Evolutionary conservation across 2,113 vertebrate species (phyloP).

Genomic region (Apteryx mantelli): DNA sequence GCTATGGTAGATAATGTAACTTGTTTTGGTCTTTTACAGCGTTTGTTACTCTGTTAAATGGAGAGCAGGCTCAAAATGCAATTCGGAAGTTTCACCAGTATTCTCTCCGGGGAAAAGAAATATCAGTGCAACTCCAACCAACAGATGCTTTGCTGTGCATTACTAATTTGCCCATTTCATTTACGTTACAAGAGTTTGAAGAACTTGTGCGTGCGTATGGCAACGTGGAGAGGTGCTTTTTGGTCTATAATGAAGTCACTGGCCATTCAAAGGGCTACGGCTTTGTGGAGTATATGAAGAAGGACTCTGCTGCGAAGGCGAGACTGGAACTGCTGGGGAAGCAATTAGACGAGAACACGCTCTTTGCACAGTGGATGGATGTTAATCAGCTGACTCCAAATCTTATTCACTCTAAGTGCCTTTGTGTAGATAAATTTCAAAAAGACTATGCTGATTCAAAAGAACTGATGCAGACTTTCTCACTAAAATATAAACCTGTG

Average conservation of each 20-base stretch:
- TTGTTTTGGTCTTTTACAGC: constrained; percentile 78
- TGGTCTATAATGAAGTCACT: constrained; percentile 91
- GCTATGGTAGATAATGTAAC: neutral
- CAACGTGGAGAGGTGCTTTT: constrained; percentile 94
- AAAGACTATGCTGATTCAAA: constrained; percentile 85
- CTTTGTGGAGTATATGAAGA: constrained; percentile 99
- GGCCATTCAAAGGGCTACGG: constrained; percentile 96
- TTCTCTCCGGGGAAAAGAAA: constrained; percentile 87
- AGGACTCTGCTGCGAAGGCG: constrained; percentile 94
- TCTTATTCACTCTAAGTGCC: constrained; percentile 96
- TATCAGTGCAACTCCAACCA: constrained; percentile 93
- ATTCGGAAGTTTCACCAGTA: constrained; percentile 90
- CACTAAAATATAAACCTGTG: constrained; percentile 87
- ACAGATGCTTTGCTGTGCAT: constrained; percentile 95
- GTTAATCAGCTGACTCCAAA: constrained; percentile 91
- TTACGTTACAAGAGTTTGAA: constrained; percentile 88
- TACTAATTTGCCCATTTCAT: constrained; percentile 89
- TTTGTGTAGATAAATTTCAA: constrained; percentile 91
- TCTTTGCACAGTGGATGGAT: constrained; percentile 98
- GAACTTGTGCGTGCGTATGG: constrained; percentile 92
- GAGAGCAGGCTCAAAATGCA: constrained; percentile 94
- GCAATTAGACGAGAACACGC: constrained; percentile 81
- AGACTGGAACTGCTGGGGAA: constrained; percentile 92
- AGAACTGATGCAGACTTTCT: constrained; percentile 88
- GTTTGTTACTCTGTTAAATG: constrained; percentile 94